A percentile compares a stretch with the other conserved stretches of the same genome.
These are phyloP conservation scores for Drosophila paramelanica DNA, from an alignment of 2,888 invertebrate genomes.

Conservation along the genomic window DNA sequence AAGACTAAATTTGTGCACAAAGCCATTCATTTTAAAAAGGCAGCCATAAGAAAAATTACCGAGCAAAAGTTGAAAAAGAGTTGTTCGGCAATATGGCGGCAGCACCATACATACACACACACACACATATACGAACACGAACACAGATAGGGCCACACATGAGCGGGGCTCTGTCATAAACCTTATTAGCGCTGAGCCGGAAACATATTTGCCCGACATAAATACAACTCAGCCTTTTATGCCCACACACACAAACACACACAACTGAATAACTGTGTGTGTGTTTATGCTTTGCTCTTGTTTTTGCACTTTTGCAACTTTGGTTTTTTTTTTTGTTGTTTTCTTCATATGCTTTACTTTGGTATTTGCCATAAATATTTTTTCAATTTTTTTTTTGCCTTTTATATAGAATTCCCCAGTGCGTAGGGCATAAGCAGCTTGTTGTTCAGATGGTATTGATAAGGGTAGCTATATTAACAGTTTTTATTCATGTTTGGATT, in stretches of 20 bases:
- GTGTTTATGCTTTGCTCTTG: constrained; percentile 33
- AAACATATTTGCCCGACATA: constrained; percentile 79
- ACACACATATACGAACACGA: too few relatives aligned
- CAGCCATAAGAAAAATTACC: constrained; percentile 68
- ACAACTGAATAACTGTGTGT: constrained; percentile 1
- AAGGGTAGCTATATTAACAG: neutral
- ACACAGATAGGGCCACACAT: constrained; percentile 22
- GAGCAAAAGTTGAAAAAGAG: constrained; percentile 65
- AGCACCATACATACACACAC: constrained; percentile 15
- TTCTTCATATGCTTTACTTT: constrained; percentile 62
- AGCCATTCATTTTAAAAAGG: constrained; percentile 76
- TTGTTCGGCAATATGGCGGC: constrained; percentile 73
- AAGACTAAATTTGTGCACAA: constrained; percentile 75
- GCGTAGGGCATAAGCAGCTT: constrained; percentile 17
- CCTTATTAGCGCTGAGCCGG: constrained; percentile 77
- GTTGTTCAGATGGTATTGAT: constrained; percentile 14
- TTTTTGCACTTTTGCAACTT: constrained; percentile 78
- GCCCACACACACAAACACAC: constrained; percentile 30
- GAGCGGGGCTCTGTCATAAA: constrained; percentile 65
- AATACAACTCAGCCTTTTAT: constrained; percentile 72
- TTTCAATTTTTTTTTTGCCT: constrained; percentile 19
- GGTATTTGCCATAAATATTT: constrained; percentile 49
- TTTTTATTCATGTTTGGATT: neutral
- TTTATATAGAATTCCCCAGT: constrained; percentile 23
- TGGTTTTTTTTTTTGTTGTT: constrained; percentile 61